Evolutionary conservation across 2,797 vertebrate species (phyloP).

Genomic region (Diplodus sargus): DNA sequence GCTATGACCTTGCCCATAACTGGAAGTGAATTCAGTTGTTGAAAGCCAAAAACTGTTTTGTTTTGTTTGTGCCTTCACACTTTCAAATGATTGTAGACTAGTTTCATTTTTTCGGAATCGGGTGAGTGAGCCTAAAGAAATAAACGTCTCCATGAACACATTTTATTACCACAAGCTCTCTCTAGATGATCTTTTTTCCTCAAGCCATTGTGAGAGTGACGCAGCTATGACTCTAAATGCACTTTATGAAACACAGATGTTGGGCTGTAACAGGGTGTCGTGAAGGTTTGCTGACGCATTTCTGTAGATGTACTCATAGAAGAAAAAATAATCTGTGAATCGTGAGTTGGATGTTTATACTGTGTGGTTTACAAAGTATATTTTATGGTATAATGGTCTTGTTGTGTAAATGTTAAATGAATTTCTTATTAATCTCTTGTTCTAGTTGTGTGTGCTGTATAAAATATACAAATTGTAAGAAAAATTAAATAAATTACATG

Average conservation of each 20-base stretch:
- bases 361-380: slow-evolving; percentile 55
- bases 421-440: slow-evolving; percentile 40
- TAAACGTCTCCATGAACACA: background rate
- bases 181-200: background rate
- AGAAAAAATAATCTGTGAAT: slow-evolving; percentile 11
- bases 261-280: slow-evolving; percentile 43
- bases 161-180: background rate
- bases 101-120: background rate
- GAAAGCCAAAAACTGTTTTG: background rate
- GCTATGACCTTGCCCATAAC: slow-evolving; percentile 25
- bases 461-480: slow-evolving; percentile 21
- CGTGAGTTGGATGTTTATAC: slow-evolving; percentile 36
- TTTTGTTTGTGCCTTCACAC: background rate
- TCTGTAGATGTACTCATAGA: slow-evolving; percentile 30
- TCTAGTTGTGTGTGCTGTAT: slow-evolving; percentile 60
- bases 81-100: background rate
- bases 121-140: slow-evolving; percentile 30
- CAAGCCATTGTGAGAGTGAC: slow-evolving; percentile 49
- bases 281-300: slow-evolving; percentile 52
- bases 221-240: slow-evolving; percentile 64
- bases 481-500: slow-evolving; percentile 40
- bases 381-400: slow-evolving; percentile 58
- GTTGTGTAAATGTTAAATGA: slow-evolving; percentile 49
- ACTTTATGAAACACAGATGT: slow-evolving; percentile 71
- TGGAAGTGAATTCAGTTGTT: background rate